Evolutionary conservation across 2,888 invertebrate species (phyloP), one percentile per base, ranked within the genome.

Genomic region (Busseola fusca): DNA sequence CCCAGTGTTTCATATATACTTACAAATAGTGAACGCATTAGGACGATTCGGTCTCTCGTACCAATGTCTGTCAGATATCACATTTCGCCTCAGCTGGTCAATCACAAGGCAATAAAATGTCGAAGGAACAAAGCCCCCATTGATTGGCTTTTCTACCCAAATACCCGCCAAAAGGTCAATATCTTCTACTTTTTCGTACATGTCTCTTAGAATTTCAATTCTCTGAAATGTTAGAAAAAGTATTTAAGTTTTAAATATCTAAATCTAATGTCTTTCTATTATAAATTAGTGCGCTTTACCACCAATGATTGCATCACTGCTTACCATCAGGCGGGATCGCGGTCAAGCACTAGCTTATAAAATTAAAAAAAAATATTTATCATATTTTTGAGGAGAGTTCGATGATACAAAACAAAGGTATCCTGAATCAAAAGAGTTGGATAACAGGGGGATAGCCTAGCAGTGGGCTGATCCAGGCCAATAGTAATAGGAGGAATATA

Each of bases 161-260:
- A 98, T 98, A 37, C 98, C 98, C 56, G 98, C 97, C 97, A 98
- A 97, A 27, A 99, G 95, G 93, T 99, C 98, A 57, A 99, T 97
- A 90, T 99, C 98, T 77, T 97, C 96, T 2, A 98, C 97, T 90
- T 97, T 97, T 30, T 89, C 86, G 68, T 93, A 93, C 0, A 86
- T 60, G 0, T 84, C 84, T 76, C 84, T 88, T 5, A 93, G 83
- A 0, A 88, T 81, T 75, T 92, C 91, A 5, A 93, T 79, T 81
- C 90, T 88, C 93, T 93, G 85, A 30, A 85, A 84, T 7, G 0
- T 7, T 34, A 1, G 14, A 58, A 7, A 58, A 21, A 14, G 9
- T 6, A 34, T 34, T 34, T 34, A 12, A 12, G 52, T 21, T 27
- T 27, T 21, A 14, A 40, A 25, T 40, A 25, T 48, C 10, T 14